A percentile compares a stretch with the other conserved stretches of the same genome.
These are phyloP conservation scores for Plebejus melissa DNA, from an alignment of 2,888 invertebrate genomes.

Conservation along the genomic window DNA sequence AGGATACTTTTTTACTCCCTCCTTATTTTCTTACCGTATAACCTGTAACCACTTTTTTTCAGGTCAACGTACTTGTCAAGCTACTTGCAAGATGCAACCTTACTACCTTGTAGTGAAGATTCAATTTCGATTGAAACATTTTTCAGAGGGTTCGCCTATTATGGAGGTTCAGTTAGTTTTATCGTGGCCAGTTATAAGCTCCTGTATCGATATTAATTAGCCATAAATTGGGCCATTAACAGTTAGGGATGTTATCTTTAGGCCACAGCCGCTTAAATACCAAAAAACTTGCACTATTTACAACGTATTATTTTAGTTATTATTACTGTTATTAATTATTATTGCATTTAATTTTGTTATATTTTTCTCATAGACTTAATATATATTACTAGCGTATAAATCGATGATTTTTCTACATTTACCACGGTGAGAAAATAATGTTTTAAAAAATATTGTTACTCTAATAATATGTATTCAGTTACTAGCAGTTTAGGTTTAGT, in stretches of 20 bases:
- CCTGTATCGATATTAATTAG: constrained; percentile 11
- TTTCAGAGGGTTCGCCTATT: neutral
- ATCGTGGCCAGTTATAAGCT: constrained; percentile 15
- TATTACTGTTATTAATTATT: too few species aligned
- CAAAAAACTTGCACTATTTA: neutral
- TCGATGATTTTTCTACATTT: too few species aligned
- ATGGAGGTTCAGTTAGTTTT: neutral
- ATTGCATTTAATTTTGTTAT: too few species aligned
- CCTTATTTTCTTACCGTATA: neutral
- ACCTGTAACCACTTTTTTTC: neutral
- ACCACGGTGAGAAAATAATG: too few species aligned
- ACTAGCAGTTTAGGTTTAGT: too few species aligned
- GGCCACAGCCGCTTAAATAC: neutral
- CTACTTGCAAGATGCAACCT: neutral
- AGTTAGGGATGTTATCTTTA: neutral
- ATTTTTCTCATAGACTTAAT: too few species aligned
- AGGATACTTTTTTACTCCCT: neutral
- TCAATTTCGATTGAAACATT: neutral
- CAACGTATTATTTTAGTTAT: too few species aligned
- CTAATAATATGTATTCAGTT: too few species aligned
- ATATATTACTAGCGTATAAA: too few species aligned
- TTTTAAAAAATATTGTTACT: too few species aligned
- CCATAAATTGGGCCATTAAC: constrained; percentile 9
- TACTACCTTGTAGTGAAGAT: neutral
- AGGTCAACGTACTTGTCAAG: neutral